Evolutionary conservation across 2,797 vertebrate genomes (phyloP).

Genomic region (Lepilemur ruficaudatus): DNA sequence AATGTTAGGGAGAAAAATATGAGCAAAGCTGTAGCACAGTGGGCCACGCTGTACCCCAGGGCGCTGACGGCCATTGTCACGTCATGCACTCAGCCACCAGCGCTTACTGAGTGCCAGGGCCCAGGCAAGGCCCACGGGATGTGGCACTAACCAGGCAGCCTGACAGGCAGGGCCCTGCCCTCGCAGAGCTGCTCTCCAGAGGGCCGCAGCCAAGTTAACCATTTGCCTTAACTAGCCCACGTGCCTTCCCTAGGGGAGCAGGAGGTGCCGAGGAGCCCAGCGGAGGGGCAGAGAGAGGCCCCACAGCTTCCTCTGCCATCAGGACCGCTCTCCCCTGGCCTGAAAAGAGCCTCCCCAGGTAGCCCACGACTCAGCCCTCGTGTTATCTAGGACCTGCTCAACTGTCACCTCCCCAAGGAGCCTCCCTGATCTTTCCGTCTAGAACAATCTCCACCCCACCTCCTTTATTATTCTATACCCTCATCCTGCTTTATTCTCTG

Average conservation of each 20-base stretch:
- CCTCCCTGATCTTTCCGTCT: not conserved
- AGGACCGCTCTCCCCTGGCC: not conserved
- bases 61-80: not conserved
- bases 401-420: not conserved
- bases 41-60: not conserved
- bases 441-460: not conserved
- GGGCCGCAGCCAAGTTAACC: not conserved
- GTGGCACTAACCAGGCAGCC: not conserved
- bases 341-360: not conserved
- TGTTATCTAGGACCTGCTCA: not conserved
- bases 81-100: not conserved
- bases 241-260: not conserved
- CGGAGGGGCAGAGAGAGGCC: too few relatives aligned
- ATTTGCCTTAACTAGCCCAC: rapidly evolving
- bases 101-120: rapidly evolving
- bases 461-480: not conserved
- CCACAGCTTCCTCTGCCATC: not conserved
- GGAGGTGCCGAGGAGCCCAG: not conserved
- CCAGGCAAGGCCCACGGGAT: not conserved
- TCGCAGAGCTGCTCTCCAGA: not conserved
- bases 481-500: not conserved
- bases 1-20: not conserved
- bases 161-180: not conserved
- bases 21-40: not conserved
- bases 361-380: not conserved